These are phyloP conservation scores for Drosophila truncata DNA, from an alignment of 1,140 invertebrate species.

Conservation along the genomic window DNA sequence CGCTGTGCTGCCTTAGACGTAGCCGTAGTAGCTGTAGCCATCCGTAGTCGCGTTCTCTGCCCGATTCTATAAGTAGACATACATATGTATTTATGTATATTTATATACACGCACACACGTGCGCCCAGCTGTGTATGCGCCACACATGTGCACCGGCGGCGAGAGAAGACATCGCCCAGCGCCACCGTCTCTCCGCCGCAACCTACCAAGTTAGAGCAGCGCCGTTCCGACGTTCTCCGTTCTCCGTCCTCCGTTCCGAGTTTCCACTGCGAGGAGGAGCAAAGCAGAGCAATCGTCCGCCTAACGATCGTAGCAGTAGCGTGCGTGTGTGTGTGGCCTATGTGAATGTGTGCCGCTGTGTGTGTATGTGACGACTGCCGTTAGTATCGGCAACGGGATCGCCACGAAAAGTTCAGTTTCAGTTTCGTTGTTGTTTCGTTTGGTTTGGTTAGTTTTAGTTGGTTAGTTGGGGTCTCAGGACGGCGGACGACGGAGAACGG, in stretches of 20 bases:
- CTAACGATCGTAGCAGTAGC: conserved; percentile 80
- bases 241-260: conserved; percentile 28
- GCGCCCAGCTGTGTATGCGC: conserved; percentile 27
- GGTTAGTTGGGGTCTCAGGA: conserved; percentile 53
- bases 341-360: neutral
- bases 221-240: conserved; percentile 27
- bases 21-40: conserved; percentile 7
- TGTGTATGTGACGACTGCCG: conserved; percentile 67
- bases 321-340: conserved; percentile 12
- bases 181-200: conserved; percentile 55
- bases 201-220: conserved; percentile 80
- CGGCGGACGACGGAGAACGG: conserved; percentile 25
- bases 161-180: conserved; percentile 30
- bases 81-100: conserved; percentile 74
- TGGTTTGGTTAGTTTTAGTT: conserved; percentile 68
- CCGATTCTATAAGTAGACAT: conserved; percentile 76
- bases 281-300: conserved; percentile 41
- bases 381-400: conserved; percentile 83
- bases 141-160: conserved; percentile 68
- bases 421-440: conserved; percentile 74
- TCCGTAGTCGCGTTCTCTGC: conserved; percentile 39
- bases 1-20: conserved; percentile 6
- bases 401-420: conserved; percentile 79
- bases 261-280: conserved; percentile 48
- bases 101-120: conserved; percentile 44